phyloP scores from a whole-genome alignment of 37 sponge, comb jelly and placozoan genomes.

The Chondrilla cf. caribensis region DNA sequence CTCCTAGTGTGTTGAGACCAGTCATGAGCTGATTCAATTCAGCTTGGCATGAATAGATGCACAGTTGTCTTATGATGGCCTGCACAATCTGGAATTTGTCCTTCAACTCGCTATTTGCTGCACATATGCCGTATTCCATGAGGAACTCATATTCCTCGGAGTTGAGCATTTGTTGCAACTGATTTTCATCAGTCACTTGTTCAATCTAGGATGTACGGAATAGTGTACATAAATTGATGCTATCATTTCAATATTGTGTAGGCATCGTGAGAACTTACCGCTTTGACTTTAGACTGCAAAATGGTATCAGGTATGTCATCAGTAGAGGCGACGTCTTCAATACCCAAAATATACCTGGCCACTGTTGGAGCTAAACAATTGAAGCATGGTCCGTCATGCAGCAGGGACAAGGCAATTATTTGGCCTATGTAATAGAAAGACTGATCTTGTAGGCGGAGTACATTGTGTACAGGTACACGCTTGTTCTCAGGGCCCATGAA shows the following conservation, averaged over 20 bases:
- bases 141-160: not conserved
- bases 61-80: not conserved
- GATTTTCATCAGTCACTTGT: slow-evolving; percentile 4
- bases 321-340: not conserved
- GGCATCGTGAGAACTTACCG: not conserved
- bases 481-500: not conserved
- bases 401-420: not conserved
- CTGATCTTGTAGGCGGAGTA: not conserved
- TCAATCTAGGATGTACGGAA: not conserved
- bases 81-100: not conserved
- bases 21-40: not conserved
- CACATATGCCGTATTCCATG: not conserved
- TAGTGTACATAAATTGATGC: not conserved
- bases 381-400: not conserved
- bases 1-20: not conserved
- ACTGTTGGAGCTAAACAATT: not conserved
- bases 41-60: not conserved
- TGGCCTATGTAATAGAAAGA: not conserved
- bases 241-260: not conserved
- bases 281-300: not conserved
- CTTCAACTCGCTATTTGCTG: not conserved
- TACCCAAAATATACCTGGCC: not conserved
- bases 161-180: not conserved
- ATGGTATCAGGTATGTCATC: not conserved
- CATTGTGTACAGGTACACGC: not conserved